These are phyloP conservation scores for Halictus rubicundus DNA, from an alignment of 1,140 invertebrate genomes.

Conservation along the genomic window DNA sequence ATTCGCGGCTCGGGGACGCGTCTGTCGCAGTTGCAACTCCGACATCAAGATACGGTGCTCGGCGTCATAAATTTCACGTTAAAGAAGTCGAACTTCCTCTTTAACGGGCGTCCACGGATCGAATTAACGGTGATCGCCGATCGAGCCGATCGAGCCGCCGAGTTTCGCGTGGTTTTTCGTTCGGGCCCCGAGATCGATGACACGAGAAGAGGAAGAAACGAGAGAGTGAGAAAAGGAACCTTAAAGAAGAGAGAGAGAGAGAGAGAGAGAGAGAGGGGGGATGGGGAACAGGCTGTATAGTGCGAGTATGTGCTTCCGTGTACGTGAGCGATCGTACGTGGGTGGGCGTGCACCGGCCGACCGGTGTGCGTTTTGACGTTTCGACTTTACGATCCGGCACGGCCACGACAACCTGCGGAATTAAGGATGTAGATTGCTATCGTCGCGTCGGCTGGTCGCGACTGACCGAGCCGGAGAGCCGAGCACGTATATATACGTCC, in stretches of 20 bases:
- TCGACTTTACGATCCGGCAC: conserved; percentile 65
- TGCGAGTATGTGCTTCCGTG: neutral
- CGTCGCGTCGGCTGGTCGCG: conserved; percentile 45
- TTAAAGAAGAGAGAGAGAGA: neutral
- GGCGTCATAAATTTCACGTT: too few species aligned
- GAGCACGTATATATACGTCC: conserved; percentile 20
- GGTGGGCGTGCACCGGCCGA: conserved; percentile 58
- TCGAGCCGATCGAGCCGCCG: neutral
- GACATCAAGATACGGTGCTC: too few species aligned
- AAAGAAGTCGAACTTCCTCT: too few species aligned
- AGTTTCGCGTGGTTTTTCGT: neutral
- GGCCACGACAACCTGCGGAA: conserved; percentile 62
- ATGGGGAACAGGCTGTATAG: neutral
- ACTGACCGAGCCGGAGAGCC: neutral
- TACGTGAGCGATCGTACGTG: conserved; percentile 42
- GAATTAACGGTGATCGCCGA: conserved; percentile 2
- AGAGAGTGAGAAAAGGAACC: too few species aligned
- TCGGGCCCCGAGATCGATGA: neutral
- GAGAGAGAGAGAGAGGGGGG: neutral
- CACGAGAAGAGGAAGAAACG: neutral
- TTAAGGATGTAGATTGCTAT: conserved; percentile 72
- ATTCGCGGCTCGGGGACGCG: too few species aligned
- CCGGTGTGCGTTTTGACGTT: conserved; percentile 65
- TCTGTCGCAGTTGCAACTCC: too few species aligned
- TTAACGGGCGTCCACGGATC: neutral